A percentile compares a stretch with the other conserved stretches of the same genome.
These are phyloP conservation scores for Dynastes tityus DNA, from an alignment of 2,888 invertebrate species.

Conservation along the genomic window DNA sequence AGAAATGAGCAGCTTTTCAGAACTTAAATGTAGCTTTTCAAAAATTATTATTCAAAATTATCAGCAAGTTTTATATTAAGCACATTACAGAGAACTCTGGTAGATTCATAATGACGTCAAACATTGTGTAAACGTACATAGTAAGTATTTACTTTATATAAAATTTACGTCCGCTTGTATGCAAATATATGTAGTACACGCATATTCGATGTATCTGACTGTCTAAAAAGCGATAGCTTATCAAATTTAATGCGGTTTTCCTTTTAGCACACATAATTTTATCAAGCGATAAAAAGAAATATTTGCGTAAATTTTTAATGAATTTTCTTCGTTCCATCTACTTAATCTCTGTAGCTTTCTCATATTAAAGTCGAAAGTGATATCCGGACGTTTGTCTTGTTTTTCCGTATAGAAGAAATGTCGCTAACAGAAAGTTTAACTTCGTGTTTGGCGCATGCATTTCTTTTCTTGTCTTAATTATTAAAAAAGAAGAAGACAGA, in stretches of 20 bases:
- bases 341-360: background rate
- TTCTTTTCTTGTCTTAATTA: too few species aligned
- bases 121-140: too few species aligned
- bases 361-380: conserved; percentile 16
- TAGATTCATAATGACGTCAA: too few species aligned
- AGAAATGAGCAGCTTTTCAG: too few species aligned
- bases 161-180: background rate
- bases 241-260: conserved; percentile 11
- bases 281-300: background rate
- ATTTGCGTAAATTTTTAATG: background rate
- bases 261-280: background rate
- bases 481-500: background rate
- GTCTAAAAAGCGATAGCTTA: conserved; percentile 22
- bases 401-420: conserved; percentile 3
- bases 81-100: too few species aligned
- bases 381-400: conserved; percentile 20
- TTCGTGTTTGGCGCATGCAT: background rate
- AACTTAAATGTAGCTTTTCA: too few species aligned
- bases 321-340: background rate
- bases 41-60: too few species aligned
- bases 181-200: background rate
- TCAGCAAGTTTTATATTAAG: too few species aligned
- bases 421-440: background rate
- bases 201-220: background rate
- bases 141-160: too few species aligned